Conservation (phyloP, 2,888 invertebrate genomes). For the Steinernema carpocapsae region DNA sequence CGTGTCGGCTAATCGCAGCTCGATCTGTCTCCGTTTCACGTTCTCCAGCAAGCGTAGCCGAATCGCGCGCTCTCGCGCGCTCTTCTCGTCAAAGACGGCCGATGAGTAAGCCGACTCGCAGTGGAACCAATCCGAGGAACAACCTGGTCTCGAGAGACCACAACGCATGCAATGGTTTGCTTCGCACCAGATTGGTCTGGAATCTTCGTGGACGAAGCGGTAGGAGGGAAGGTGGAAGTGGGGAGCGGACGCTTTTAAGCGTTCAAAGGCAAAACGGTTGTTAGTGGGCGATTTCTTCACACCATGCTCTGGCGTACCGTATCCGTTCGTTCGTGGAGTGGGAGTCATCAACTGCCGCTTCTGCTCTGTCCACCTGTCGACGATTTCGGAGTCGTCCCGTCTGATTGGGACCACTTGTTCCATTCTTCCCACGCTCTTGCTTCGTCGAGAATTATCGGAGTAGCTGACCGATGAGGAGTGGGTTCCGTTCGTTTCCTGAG, state of each 20-base stretch:
- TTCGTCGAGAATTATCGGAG: slow-evolving; percentile 12
- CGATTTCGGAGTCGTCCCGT: slow-evolving; percentile 14
- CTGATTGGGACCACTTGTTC: not conserved
- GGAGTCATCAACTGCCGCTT: not conserved
- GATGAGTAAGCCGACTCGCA: not conserved
- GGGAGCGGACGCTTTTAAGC: slow-evolving; percentile 30
- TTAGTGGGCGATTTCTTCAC: slow-evolving; percentile 8
- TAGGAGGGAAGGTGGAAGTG: slow-evolving; percentile 61
- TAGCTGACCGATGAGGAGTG: not conserved
- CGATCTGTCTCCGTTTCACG: slow-evolving; percentile 46
- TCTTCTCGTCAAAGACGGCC: not conserved
- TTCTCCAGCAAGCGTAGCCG: slow-evolving; percentile 39
- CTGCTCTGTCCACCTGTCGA: slow-evolving; percentile 29
- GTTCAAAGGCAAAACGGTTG: slow-evolving; percentile 26
- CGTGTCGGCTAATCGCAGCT: slow-evolving; percentile 54
- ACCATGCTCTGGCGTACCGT: slow-evolving; percentile 25
- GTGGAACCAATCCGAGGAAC: slow-evolving; percentile 24
- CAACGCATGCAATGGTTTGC: slow-evolving; percentile 47
- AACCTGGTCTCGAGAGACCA: slow-evolving; percentile 39
- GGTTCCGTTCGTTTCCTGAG: not conserved
- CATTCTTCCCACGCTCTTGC: slow-evolving; percentile 28
- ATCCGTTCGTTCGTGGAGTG: slow-evolving; percentile 27
- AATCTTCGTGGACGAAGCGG: slow-evolving; percentile 53
- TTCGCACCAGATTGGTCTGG: slow-evolving; percentile 45
- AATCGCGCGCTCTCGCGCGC: slow-evolving; percentile 29